phyloP scores from a whole-genome alignment of 2,888 invertebrate genomes.

The Glaucopsyche alexis region DNA sequence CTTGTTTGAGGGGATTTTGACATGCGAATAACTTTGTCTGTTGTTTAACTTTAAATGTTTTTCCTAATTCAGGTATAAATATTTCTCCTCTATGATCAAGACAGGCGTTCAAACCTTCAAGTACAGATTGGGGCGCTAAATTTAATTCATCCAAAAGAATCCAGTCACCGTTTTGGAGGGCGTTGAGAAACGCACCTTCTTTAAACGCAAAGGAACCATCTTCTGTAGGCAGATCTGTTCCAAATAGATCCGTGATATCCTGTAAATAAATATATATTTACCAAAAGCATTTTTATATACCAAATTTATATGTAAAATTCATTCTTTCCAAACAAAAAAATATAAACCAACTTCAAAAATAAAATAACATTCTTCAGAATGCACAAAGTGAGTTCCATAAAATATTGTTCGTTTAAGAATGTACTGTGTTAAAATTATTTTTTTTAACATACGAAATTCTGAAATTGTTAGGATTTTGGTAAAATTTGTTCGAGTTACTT shows the following conservation, averaged over 20 bases:
- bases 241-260: constrained; percentile 98
- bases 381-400: no score
- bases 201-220: constrained; percentile 97
- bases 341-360: no score
- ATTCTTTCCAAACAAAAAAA: no score
- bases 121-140: constrained; percentile 97
- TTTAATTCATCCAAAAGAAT: constrained; percentile 98
- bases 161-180: constrained; percentile 96
- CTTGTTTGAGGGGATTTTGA: constrained; percentile 97
- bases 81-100: constrained; percentile 98
- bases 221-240: constrained; percentile 97
- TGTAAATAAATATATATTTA: constrained; percentile 52
- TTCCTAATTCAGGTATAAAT: constrained; percentile 95
- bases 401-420: no score
- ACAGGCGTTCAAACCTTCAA: constrained; percentile 99
- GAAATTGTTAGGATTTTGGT: no score
- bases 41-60: constrained; percentile 87
- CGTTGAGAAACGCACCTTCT: constrained; percentile 96
- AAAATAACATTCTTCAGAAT: no score
- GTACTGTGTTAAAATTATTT: no score
- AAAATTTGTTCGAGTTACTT: no score
- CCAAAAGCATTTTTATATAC: no score
- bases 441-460: no score
- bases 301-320: no score
- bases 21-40: constrained; percentile 96